A percentile compares a stretch with the other conserved stretches of the same genome.
phyloP scores from a whole-genome alignment of 2,888 invertebrate species.

The Chrysodeixis includens region DNA sequence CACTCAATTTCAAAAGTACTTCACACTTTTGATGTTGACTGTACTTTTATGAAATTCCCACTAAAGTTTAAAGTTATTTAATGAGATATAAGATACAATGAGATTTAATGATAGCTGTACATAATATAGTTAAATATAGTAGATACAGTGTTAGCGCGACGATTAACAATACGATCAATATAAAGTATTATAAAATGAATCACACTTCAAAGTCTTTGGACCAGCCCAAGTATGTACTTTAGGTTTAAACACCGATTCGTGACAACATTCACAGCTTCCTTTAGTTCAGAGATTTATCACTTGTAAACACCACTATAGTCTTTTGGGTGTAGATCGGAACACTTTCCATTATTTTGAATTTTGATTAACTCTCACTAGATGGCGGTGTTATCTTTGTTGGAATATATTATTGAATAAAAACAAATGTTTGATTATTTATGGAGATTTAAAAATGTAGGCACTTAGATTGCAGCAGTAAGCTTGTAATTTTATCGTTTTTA shows the following conservation, averaged over 20 bases:
- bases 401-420: background rate
- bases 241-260: slow-evolving; percentile 8
- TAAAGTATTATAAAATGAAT: slow-evolving; percentile 6
- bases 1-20: background rate
- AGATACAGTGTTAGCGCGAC: slow-evolving; percentile 33
- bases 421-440: background rate
- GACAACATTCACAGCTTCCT: background rate
- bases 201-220: slow-evolving; percentile 47
- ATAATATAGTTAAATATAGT: too few relatives aligned
- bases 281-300: slow-evolving; percentile 7
- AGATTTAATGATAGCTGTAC: slow-evolving; percentile 36
- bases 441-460: too few relatives aligned
- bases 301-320: slow-evolving; percentile 6
- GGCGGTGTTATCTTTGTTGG: background rate
- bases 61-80: slow-evolving; percentile 13
- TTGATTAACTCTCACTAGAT: background rate
- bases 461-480: too few relatives aligned
- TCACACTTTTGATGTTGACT: background rate
- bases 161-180: slow-evolving; percentile 3
- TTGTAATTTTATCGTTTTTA: too few relatives aligned
- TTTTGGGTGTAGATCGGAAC: background rate
- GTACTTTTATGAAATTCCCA: slow-evolving; percentile 14
- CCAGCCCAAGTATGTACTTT: slow-evolving; percentile 40
- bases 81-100: slow-evolving; percentile 23
- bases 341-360: background rate